phyloP scores from a whole-genome alignment of 2,113 vertebrate species.

The Larimichthys crocea region DNA sequence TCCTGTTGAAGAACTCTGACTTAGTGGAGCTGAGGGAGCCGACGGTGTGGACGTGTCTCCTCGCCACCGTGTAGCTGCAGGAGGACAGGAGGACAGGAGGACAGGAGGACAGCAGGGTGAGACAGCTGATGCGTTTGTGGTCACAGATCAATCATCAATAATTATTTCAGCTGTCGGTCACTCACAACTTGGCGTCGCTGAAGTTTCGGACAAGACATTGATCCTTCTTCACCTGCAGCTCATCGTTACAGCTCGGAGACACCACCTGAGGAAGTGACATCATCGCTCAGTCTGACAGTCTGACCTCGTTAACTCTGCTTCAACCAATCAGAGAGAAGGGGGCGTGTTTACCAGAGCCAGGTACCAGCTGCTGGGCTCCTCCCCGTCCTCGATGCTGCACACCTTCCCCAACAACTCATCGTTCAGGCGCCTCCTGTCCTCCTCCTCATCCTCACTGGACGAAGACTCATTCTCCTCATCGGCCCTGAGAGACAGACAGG shows the following conservation, averaged over 20 bases:
- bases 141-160: not conserved
- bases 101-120: not conserved
- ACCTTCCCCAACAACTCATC: conserved; percentile 95
- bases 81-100: conserved; percentile 16
- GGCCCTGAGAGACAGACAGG: conserved; percentile 79
- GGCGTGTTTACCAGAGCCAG: conserved; percentile 89
- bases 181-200: conserved; percentile 97
- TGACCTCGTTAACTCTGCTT: no score
- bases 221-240: conserved; percentile 95
- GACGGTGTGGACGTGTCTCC: conserved; percentile 90
- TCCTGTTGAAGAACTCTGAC: conserved; percentile 85
- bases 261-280: conserved; percentile 85
- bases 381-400: conserved; percentile 83
- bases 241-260: conserved; percentile 96
- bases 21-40: conserved; percentile 84
- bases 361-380: conserved; percentile 85
- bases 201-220: conserved; percentile 98
- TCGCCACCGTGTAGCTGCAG: conserved; percentile 90
- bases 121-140: not conserved
- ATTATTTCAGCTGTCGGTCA: conserved; percentile 34
- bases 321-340: not conserved
- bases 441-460: conserved; percentile 95
- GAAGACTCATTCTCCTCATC: conserved; percentile 97
- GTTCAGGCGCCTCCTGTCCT: conserved; percentile 89
- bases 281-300: no score